A percentile compares a stretch with the other conserved stretches of the same genome.
Evolutionary conservation across 2,888 invertebrate genomes (phyloP).

Genomic region (Dinocampus coccinellae): DNA sequence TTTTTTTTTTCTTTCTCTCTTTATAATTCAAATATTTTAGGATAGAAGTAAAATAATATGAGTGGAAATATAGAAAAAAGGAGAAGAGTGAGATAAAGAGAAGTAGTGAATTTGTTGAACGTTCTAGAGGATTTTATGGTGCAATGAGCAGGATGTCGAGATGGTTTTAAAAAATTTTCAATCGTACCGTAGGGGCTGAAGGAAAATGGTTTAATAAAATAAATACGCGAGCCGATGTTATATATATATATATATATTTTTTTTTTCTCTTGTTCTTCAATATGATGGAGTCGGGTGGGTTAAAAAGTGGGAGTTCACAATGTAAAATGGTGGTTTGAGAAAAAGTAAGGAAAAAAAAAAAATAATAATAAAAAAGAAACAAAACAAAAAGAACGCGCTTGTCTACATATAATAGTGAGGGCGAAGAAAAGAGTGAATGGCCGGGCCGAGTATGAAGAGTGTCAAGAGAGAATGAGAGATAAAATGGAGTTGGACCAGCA

Average conservation of each 20-base stretch:
- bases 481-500: slow-evolving; percentile 46
- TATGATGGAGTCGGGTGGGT: slow-evolving; percentile 46
- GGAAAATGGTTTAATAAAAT: slow-evolving; percentile 68
- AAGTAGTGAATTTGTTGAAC: slow-evolving; percentile 4
- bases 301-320: slow-evolving; percentile 6
- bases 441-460: slow-evolving; percentile 36
- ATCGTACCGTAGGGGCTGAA: slow-evolving; percentile 46
- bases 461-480: slow-evolving; percentile 41
- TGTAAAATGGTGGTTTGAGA: too few species aligned
- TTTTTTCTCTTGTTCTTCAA: too few species aligned
- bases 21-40: too few species aligned
- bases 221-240: slow-evolving; percentile 60
- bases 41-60: neutral
- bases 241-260: too few species aligned
- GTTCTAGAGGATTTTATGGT: slow-evolving; percentile 22
- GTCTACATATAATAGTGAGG: neutral
- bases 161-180: slow-evolving; percentile 46
- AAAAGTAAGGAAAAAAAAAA: too few species aligned
- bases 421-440: slow-evolving; percentile 31
- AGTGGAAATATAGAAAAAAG: neutral
- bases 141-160: slow-evolving; percentile 7
- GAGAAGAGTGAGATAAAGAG: neutral
- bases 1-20: too few species aligned
- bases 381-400: slow-evolving; percentile 15
- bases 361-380: too few species aligned